Percentiles rank a stretch among this genome's conserved stretches.
phyloP scores from a whole-genome alignment of 2,113 vertebrate genomes.

The Eira barbara region DNA sequence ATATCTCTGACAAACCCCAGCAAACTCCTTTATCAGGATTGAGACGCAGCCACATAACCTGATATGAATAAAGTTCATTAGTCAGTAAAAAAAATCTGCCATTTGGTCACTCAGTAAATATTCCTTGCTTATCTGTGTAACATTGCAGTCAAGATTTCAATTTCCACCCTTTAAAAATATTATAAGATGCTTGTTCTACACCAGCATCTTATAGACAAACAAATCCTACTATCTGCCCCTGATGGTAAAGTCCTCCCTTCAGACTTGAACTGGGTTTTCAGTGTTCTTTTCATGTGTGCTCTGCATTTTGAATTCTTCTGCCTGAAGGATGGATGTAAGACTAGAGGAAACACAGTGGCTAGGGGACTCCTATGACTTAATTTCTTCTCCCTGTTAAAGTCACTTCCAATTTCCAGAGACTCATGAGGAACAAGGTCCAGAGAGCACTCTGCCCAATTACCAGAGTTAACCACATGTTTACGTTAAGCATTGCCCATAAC shows the following conservation, averaged over 20 bases:
- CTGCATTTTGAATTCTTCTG: not conserved
- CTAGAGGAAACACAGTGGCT: not conserved
- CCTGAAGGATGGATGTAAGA: not conserved
- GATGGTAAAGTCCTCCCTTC: not conserved
- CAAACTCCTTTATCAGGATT: slow-evolving; percentile 78
- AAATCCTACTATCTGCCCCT: not conserved
- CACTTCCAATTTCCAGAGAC: not conserved
- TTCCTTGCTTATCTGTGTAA: slow-evolving; percentile 50
- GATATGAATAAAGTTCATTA: slow-evolving; percentile 67
- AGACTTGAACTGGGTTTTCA: not conserved
- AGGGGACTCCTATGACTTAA: not conserved
- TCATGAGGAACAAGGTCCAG: not conserved
- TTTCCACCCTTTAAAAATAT: slow-evolving; percentile 59
- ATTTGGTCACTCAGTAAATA: slow-evolving; percentile 77
- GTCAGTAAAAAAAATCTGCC: slow-evolving; percentile 58
- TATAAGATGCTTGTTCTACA: not conserved
- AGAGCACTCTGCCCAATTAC: not conserved
- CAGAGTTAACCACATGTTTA: not conserved
- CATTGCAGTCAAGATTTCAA: not conserved
- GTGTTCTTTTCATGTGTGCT: not conserved
- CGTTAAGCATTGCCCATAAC: not conserved
- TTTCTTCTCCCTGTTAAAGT: not conserved
- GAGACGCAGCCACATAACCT: slow-evolving; percentile 57
- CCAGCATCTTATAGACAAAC: not conserved
- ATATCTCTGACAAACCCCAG: slow-evolving; percentile 72